Base-by-base conservation (phyloP, 2,888 invertebrate species). In the Caenorhabditis panamensis region DNA sequence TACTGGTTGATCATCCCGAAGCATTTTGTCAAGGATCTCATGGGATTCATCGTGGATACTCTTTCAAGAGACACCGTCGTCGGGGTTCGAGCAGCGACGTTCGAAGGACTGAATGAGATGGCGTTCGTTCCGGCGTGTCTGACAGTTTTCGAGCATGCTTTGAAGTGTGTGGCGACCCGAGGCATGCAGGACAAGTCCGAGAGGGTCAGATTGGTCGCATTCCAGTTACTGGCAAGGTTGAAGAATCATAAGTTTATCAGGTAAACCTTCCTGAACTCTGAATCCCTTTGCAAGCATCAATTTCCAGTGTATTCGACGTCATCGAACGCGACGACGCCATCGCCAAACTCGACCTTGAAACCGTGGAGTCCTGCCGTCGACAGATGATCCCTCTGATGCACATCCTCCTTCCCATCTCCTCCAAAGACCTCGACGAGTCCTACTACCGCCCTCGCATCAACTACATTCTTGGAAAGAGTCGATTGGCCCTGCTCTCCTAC, bases 141-240 rank as follows among this genome's bases (percentile, higher is more conserved):
- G 56, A 72, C 47, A 11, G 68, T 67, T 5, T 73, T 69, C n/a
- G 75, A 75, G n/a, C 66, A 82, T 36, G 78, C 75, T 2, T 26
- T 82, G 28, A 73, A 56, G 47, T 71, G 71, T 51, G 47, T 71
- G 9, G 47, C 56, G 3, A 28, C 26, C 4, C 24, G 49, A 18
- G 78, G 73, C 41, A 62, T 82, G 20, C 67, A 79, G n/a, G 82
- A 82, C 58, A 67, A 54, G 59, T 76, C 76, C 6, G 82, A 82
- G 41, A 36, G 77, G 11, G 82, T 82, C 2, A 61, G 82, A 16
- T 36, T 77, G 4, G 68, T 44, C 24, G 59, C 72, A 0, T 79
- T 58, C 18, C 63, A 69, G 8, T 13, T 75, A 4, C 24, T 82
- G 1, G 24, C 54, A 13, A 28, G 44, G 22, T 47, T 79, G 16